Evolutionary conservation across 2,888 invertebrate species (phyloP).

Genomic region (Pollenia amentaria): DNA sequence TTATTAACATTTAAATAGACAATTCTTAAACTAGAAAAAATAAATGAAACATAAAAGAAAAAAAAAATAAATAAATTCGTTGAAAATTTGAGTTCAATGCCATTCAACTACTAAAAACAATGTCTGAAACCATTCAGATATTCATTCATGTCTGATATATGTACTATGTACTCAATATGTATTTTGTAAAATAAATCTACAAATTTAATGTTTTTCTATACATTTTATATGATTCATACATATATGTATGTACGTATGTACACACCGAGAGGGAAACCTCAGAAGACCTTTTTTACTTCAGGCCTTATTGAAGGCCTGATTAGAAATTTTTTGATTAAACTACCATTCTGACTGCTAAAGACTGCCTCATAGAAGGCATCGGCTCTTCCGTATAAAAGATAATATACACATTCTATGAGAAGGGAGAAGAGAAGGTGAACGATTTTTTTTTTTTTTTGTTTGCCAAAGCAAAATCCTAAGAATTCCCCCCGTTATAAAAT

Average conservation of each 20-base stretch:
- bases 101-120: constrained; percentile 30
- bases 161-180: neutral
- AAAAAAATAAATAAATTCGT: constrained; percentile 49
- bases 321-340: too few species aligned
- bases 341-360: too few species aligned
- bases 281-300: too few species aligned
- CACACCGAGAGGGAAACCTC: too few species aligned
- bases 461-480: too few species aligned
- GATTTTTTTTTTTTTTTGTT: too few species aligned
- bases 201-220: neutral
- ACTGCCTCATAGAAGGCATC: too few species aligned
- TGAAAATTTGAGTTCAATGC: constrained; percentile 59
- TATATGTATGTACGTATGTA: neutral
- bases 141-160: neutral
- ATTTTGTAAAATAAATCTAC: neutral
- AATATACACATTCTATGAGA: too few species aligned
- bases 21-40: constrained; percentile 61
- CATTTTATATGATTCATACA: neutral
- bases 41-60: constrained; percentile 42
- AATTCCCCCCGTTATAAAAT: too few species aligned
- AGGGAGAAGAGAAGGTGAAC: too few species aligned
- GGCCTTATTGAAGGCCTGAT: too few species aligned
- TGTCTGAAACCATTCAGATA: constrained; percentile 27
- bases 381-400: too few species aligned
- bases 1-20: constrained; percentile 70